Conservation (phyloP, 2,113 vertebrate genomes). For the Abramis brama region DNA sequence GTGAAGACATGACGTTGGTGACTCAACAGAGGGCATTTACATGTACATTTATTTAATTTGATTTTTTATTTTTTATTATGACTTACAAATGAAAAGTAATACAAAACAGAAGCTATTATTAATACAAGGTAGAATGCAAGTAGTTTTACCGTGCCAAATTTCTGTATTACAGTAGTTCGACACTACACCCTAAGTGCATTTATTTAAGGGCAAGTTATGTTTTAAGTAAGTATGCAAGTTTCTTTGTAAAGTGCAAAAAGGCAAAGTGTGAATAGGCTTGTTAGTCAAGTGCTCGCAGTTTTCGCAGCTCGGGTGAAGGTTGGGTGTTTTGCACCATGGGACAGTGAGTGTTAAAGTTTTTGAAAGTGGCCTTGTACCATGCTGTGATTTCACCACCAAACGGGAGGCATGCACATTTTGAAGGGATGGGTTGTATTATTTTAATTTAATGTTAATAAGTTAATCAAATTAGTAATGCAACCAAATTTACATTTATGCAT, state of each 20-base stretch:
- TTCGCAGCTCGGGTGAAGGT: not conserved
- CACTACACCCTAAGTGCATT: not conserved
- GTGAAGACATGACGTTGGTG: not conserved
- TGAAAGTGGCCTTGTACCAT: not conserved
- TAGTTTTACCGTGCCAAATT: not conserved
- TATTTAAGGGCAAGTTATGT: not conserved
- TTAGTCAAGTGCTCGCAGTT: not conserved
- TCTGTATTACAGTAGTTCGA: not conserved
- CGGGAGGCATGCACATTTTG: too few relatives aligned
- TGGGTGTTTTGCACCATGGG: not conserved
- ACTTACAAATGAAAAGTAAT: not conserved
- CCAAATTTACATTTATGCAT: too few relatives aligned
- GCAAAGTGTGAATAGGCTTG: not conserved
- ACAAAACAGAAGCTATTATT: not conserved
- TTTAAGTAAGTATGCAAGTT: not conserved
- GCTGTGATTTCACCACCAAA: not conserved
- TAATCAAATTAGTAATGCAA: too few relatives aligned
- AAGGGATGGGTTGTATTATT: not conserved
- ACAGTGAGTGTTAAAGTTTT: not conserved
- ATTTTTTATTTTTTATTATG: not conserved
- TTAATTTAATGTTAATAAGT: not conserved
- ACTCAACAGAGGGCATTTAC: not conserved
- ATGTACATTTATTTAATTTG: not conserved
- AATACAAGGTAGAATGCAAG: not conserved
- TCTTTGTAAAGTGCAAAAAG: not conserved